These are phyloP conservation scores for Dynastes tityus DNA, from an alignment of 2,888 invertebrate genomes.

Conservation along the genomic window DNA sequence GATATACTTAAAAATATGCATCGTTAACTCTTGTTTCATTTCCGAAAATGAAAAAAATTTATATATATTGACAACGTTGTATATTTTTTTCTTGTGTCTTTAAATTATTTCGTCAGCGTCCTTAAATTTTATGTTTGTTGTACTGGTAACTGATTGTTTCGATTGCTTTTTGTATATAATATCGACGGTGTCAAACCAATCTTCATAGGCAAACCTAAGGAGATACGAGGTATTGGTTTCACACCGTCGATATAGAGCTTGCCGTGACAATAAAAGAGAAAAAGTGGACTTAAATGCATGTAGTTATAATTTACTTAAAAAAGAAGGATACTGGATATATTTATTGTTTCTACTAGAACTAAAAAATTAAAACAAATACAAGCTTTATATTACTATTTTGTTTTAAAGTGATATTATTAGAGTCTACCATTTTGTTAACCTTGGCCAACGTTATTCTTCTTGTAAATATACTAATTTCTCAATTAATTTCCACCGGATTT, in stretches of 20 bases:
- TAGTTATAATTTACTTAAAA: constrained; percentile 11
- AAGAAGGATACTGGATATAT: neutral
- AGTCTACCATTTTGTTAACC: constrained; percentile 34
- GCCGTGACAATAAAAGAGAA: constrained; percentile 10
- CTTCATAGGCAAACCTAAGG: too few species aligned
- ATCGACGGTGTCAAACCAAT: too few species aligned
- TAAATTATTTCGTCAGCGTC: constrained; percentile 7
- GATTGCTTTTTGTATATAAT: neutral
- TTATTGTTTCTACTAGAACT: constrained; percentile 4
- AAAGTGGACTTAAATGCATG: neutral
- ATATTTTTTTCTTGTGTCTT: constrained; percentile 11
- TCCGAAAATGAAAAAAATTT: neutral
- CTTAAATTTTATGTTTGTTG: constrained; percentile 36
- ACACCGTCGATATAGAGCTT: neutral
- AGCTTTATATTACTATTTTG: constrained; percentile 26
- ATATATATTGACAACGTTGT: neutral
- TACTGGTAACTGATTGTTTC: neutral
- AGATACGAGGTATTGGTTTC: too few species aligned
- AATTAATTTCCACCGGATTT: too few species aligned
- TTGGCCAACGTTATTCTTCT: constrained; percentile 7
- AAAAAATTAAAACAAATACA: neutral
- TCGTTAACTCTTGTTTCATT: neutral
- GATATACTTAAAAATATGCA: constrained; percentile 34
- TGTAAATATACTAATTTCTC: constrained; percentile 7
- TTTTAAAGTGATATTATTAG: constrained; percentile 40